These are phyloP conservation scores for Lepisosteus oculatus DNA, from an alignment of 2,113 vertebrate genomes.

Conservation along the genomic window DNA sequence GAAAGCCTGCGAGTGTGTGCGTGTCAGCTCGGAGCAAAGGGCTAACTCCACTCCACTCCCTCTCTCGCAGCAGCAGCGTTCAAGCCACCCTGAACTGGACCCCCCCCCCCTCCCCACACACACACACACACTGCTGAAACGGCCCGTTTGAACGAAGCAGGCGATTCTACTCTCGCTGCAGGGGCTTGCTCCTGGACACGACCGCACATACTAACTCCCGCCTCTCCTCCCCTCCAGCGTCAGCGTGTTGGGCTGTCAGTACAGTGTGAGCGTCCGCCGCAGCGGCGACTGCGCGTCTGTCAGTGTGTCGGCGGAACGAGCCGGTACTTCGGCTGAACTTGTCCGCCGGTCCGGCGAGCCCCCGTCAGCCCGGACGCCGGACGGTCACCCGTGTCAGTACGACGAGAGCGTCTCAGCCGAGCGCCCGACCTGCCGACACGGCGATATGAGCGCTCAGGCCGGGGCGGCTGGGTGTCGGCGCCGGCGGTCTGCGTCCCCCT, in stretches of 20 bases:
- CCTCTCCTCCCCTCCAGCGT: not conserved
- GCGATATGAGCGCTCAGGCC: not conserved
- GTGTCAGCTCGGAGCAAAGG: not conserved
- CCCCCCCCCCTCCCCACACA: too few relatives aligned
- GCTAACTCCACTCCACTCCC: not conserved
- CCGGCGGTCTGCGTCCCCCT: slow-evolving; percentile 17
- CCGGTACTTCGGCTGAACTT: too few relatives aligned
- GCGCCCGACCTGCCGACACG: slow-evolving; percentile 19
- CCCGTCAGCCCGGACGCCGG: not conserved
- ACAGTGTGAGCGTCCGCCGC: not conserved
- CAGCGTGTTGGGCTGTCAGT: slow-evolving; percentile 9
- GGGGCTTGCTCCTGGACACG: too few relatives aligned
- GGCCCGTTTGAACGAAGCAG: too few relatives aligned
- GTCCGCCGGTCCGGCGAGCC: not conserved
- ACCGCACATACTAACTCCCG: too few relatives aligned
- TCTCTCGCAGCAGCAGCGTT: not conserved
- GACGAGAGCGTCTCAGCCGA: not conserved
- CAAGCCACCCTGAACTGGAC: too few relatives aligned
- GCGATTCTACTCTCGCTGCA: too few relatives aligned
- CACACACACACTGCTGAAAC: too few relatives aligned
- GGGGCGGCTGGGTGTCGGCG: slow-evolving; percentile 18
- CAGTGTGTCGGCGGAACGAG: not conserved
- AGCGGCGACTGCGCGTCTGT: not conserved
- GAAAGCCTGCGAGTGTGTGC: not conserved
- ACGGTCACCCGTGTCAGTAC: not conserved